Evolutionary conservation across 2,888 invertebrate species (phyloP).

Genomic region (Sarcophaga subvicina): DNA sequence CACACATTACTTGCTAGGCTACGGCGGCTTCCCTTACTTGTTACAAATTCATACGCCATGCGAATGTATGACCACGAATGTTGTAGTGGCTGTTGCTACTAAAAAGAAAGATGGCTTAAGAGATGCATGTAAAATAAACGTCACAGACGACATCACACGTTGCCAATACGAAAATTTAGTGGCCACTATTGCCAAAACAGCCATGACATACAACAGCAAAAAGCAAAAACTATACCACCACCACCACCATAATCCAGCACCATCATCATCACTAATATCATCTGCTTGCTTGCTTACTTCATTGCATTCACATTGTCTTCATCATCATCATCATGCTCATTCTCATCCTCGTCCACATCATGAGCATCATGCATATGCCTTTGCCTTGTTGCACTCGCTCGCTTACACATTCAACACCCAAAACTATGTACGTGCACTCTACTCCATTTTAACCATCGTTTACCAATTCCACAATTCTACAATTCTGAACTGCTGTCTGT

Average conservation of each 20-base stretch:
- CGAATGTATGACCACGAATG: background rate
- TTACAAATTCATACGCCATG: too few species aligned
- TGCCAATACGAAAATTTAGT: slow-evolving; percentile 76
- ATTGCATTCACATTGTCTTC: background rate
- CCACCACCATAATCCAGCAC: background rate
- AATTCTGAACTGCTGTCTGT: background rate
- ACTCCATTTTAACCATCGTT: background rate
- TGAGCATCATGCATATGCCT: slow-evolving; percentile 38
- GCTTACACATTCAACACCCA: background rate
- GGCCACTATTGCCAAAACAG: slow-evolving; percentile 71
- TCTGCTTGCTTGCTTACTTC: background rate
- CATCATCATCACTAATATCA: slow-evolving; percentile 23
- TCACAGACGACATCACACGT: slow-evolving; percentile 80
- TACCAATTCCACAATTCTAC: too few species aligned
- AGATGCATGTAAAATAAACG: slow-evolving; percentile 74
- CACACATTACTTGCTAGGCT: too few species aligned
- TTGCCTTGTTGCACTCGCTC: slow-evolving; percentile 19
- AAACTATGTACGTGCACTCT: background rate
- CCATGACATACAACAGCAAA: slow-evolving; percentile 48
- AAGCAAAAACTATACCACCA: slow-evolving; percentile 16
- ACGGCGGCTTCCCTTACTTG: too few species aligned
- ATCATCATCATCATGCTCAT: background rate
- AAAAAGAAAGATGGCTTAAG: slow-evolving; percentile 59
- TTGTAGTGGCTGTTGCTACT: background rate
- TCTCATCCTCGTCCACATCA: background rate